phyloP scores from a whole-genome alignment of 2,113 vertebrate genomes.

The Phodopus roborovskii region DNA sequence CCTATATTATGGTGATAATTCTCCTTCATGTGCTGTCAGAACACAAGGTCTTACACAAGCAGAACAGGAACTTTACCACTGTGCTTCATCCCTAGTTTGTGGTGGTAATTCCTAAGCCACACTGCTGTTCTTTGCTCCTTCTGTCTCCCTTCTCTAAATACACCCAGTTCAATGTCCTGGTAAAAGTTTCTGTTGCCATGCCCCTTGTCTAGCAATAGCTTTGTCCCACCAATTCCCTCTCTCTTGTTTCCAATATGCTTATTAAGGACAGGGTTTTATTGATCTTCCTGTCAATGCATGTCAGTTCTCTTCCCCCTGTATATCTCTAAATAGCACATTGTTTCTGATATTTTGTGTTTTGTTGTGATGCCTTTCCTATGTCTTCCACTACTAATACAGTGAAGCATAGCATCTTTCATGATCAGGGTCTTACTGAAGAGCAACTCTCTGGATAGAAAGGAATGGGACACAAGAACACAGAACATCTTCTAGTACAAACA shows the following conservation, averaged over 20 bases:
- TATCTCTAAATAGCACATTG: not conserved
- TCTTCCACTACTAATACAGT: not conserved
- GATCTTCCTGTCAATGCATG: not conserved
- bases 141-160: not conserved
- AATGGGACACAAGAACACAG: not conserved
- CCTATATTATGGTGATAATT: not conserved
- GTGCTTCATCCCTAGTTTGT: not conserved
- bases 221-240: not conserved
- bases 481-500: not conserved
- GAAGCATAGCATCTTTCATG: not conserved
- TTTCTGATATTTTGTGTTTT: not conserved
- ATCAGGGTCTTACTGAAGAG: not conserved
- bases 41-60: not conserved
- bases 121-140: not conserved
- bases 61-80: not conserved
- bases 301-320: not conserved
- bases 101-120: not conserved
- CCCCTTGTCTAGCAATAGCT: not conserved
- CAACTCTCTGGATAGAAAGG: not conserved
- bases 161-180: not conserved
- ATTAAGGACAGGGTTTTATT: not conserved
- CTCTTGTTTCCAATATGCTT: not conserved
- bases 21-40: not conserved
- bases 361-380: not conserved
- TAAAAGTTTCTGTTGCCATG: not conserved